Percentiles rank a stretch among this genome's conserved stretches.
These are phyloP conservation scores for Alexandromys oeconomus DNA, from an alignment of 2,797 vertebrate species.

Conservation along the genomic window DNA sequence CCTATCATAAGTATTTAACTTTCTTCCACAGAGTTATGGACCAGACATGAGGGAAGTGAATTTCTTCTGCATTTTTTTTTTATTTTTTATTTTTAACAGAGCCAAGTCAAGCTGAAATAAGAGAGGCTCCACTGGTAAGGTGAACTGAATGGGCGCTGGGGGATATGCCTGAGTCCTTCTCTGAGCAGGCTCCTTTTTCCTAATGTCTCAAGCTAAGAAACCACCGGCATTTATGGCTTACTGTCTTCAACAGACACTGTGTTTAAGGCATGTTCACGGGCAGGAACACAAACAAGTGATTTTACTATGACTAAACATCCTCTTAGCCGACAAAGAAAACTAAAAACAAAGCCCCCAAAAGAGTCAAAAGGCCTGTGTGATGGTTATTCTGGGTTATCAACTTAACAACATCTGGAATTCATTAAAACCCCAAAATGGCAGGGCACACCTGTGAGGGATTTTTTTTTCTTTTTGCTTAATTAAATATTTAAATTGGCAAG, in stretches of 20 bases:
- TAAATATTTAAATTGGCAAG: background rate
- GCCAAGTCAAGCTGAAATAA: background rate
- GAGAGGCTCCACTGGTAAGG: background rate
- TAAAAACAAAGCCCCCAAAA: background rate
- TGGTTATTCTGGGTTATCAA: background rate
- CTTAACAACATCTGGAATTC: background rate
- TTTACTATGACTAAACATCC: background rate
- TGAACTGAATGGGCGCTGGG: background rate
- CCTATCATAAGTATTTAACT: conserved; percentile 30
- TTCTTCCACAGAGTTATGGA: background rate
- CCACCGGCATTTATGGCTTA: background rate
- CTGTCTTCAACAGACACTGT: background rate
- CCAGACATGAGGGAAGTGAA: background rate
- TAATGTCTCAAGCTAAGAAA: background rate
- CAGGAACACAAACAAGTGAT: background rate
- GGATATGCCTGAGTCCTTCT: background rate
- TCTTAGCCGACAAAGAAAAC: background rate
- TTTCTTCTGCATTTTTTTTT: background rate
- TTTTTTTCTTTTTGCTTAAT: background rate
- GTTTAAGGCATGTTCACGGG: background rate
- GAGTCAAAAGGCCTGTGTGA: background rate
- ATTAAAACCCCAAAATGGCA: background rate
- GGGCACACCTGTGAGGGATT: too few relatives aligned
- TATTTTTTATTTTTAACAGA: background rate
- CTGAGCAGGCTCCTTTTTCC: background rate